A percentile compares a stretch with the other conserved stretches of the same genome.
phyloP scores from a whole-genome alignment of 2,797 vertebrate species.

The Hydrocynus forskahlii region DNA sequence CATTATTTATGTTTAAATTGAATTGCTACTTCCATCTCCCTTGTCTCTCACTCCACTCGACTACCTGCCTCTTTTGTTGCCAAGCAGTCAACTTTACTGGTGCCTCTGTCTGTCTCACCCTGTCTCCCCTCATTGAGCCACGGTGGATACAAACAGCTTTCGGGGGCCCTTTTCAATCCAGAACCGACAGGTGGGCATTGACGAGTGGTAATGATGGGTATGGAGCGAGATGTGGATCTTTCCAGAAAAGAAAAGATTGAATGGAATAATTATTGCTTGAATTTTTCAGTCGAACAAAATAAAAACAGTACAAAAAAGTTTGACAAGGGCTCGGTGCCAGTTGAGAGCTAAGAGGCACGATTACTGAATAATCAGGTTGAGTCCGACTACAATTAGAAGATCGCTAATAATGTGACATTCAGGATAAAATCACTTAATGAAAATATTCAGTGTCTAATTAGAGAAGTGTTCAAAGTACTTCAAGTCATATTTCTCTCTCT shows the following conservation, averaged over 20 bases:
- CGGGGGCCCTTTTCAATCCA: neutral
- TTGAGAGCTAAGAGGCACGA: slow-evolving; percentile 9
- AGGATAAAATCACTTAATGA: neutral
- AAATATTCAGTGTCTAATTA: slow-evolving; percentile 8
- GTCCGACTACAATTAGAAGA: neutral
- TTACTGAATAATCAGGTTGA: slow-evolving; percentile 3
- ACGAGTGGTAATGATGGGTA: slow-evolving; percentile 10
- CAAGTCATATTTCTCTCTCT: neutral
- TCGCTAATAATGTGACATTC: neutral
- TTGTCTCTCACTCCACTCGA: slow-evolving; percentile 36
- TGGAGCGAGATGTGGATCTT: neutral
- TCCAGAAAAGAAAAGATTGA: slow-evolving; percentile 23
- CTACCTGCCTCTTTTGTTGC: slow-evolving; percentile 40
- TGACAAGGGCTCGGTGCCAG: neutral
- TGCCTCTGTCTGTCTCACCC: slow-evolving; percentile 20
- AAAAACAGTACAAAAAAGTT: neutral
- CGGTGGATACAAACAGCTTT: slow-evolving; percentile 14
- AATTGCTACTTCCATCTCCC: slow-evolving; percentile 5
- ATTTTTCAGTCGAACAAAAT: neutral
- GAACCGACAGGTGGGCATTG: neutral
- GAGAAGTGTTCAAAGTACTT: neutral
- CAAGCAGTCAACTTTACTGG: slow-evolving; percentile 47
- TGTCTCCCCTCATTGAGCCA: neutral
- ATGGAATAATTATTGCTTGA: slow-evolving; percentile 18
- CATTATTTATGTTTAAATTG: no score